Conservation (phyloP, 2,888 invertebrate genomes). For the Drosophila borborema region DNA sequence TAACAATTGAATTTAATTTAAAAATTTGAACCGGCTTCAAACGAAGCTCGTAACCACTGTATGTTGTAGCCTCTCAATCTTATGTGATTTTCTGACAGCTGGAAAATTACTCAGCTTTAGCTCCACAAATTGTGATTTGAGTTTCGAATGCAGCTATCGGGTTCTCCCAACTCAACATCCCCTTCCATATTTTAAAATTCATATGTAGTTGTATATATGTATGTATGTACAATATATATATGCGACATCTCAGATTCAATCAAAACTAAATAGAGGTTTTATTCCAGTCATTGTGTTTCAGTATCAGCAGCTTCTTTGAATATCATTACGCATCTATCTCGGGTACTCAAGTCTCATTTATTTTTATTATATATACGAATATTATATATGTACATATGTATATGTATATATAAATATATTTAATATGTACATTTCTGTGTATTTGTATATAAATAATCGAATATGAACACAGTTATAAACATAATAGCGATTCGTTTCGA, state of each 20-base stretch:
- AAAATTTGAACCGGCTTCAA: slow-evolving; percentile 39
- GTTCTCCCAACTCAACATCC: slow-evolving; percentile 19
- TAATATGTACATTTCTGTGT: not conserved
- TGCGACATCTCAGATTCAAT: slow-evolving; percentile 23
- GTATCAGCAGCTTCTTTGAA: slow-evolving; percentile 31
- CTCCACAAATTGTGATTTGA: slow-evolving; percentile 43
- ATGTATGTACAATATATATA: not conserved
- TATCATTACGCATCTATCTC: slow-evolving; percentile 43
- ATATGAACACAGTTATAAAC: slow-evolving; percentile 14
- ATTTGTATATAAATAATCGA: slow-evolving; percentile 2
- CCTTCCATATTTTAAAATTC: slow-evolving; percentile 1
- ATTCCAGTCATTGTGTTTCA: slow-evolving; percentile 37
- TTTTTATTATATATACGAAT: not conserved
- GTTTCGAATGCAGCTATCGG: slow-evolving; percentile 47
- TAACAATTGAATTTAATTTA: not conserved
- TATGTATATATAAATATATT: no score
- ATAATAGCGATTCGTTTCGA: slow-evolving; percentile 22
- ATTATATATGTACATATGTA: not conserved
- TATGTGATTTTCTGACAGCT: slow-evolving; percentile 57
- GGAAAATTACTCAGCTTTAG: slow-evolving; percentile 62
- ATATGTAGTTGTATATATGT: not conserved
- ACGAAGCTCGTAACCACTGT: slow-evolving; percentile 40
- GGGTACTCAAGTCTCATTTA: slow-evolving; percentile 9
- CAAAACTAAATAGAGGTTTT: slow-evolving; percentile 20
- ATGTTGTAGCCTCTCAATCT: slow-evolving; percentile 45